Conservation (phyloP, 2,797 vertebrate species). For the Sebastes hubbsi region DNA sequence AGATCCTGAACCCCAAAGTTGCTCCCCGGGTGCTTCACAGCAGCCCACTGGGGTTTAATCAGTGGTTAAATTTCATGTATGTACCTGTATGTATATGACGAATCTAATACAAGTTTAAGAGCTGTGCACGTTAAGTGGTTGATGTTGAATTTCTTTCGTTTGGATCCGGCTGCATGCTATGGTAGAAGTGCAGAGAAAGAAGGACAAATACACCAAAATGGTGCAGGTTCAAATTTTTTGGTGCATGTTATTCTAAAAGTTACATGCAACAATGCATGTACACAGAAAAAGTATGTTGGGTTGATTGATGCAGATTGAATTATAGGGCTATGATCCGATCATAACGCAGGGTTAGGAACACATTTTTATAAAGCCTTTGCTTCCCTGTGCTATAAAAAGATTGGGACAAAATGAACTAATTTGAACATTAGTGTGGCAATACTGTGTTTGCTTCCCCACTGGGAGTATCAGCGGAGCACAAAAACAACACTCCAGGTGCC, state of each 20-base stretch:
- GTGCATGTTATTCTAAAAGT: neutral
- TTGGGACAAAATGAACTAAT: constrained; percentile 12
- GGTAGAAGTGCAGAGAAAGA: no score
- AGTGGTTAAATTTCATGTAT: no score
- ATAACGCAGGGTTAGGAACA: neutral
- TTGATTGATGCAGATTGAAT: neutral
- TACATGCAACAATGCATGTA: neutral
- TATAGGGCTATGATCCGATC: neutral
- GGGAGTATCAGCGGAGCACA: constrained; percentile 22
- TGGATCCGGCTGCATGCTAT: neutral
- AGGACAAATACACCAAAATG: neutral
- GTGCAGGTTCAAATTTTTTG: neutral
- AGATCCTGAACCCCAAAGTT: no score
- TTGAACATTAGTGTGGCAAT: neutral
- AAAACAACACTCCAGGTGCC: constrained; percentile 40
- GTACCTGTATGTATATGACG: no score
- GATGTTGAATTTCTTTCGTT: neutral
- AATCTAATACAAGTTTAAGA: neutral
- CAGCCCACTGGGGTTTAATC: no score
- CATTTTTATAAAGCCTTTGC: neutral
- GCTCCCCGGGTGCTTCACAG: no score
- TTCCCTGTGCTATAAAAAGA: neutral
- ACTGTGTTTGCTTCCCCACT: neutral
- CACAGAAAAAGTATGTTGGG: neutral
- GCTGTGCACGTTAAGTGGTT: neutral